Evolutionary conservation across 2,888 invertebrate genomes (phyloP), one percentile per base, ranked within the genome.

Genomic region (Leucophora obtusa): DNA sequence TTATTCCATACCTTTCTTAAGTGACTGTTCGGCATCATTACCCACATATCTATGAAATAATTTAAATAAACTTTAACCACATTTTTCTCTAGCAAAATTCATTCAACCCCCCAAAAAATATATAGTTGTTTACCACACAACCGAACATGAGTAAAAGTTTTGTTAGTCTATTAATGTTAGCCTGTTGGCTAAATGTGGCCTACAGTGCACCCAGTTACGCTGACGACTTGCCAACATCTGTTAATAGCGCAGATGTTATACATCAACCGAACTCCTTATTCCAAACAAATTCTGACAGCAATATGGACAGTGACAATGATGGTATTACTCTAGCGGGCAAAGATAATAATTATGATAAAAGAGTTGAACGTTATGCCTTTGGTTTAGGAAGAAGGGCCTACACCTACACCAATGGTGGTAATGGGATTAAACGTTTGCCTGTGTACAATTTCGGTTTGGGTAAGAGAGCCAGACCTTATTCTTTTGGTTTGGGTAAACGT

Each of bases 341-440:
- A 43, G 77, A 81, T 14, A 86, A 81, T 14, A 86, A 87, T 33
- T 86, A 87, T 60, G 89, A 90, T 51, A 93, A 94, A 88, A 92
- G 94, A 72, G 92, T 92, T 33, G 92, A 93, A 24, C 93, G 93
- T 0, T 94, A 94, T 89, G 93, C 93, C 28, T 94, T 94, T 85
- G 94, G 94, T 0, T 90, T 94, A n/a, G 94, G 94, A 1, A 93
- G 94, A 84, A 92, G 94, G 11, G 91, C 92, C 14, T 90, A 90
- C 68, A 89, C 90, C 74, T 89, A 90, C 77, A 89, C 89, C 43
- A 88, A 89, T 71, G 89, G 89, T 35, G 89, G 88, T 4, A 84
- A 86, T 38, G 90, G 90, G 2, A 87, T 89, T 78, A 91, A 91
- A 81, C 88, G 91, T 53, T 80, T 91, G 78, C 91, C 91, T 1